A percentile compares a stretch with the other conserved stretches of the same genome.
phyloP scores from a whole-genome alignment of 2,113 vertebrate genomes.

The Cephalopterus ornatus region DNA sequence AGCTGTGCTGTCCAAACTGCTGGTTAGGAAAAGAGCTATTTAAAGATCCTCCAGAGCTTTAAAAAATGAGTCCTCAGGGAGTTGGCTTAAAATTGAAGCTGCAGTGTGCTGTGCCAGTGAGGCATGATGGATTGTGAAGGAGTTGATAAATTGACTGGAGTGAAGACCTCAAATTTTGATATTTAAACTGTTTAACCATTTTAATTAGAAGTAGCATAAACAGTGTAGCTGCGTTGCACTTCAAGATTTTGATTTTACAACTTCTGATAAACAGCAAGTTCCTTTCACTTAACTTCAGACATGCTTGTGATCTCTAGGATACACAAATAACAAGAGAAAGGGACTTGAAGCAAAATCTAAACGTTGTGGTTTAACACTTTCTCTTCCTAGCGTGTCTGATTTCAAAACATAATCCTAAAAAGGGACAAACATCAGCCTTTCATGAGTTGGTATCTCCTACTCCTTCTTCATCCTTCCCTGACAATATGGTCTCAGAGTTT shows the following conservation, averaged over 20 bases:
- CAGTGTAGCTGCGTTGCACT: neutral
- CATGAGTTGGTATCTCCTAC: neutral
- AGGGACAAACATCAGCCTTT: neutral
- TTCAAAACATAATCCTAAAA: neutral
- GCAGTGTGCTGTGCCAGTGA: neutral
- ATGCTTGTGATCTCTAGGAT: neutral
- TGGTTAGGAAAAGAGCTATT: conserved; percentile 14
- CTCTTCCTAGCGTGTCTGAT: neutral
- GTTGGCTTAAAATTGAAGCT: neutral
- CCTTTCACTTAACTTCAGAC: neutral
- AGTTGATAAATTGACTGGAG: neutral
- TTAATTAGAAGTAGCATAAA: neutral
- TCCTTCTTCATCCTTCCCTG: neutral
- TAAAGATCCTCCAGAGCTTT: conserved; percentile 23
- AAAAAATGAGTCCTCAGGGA: neutral
- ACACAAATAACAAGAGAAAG: neutral
- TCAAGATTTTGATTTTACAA: neutral
- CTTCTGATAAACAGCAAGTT: neutral
- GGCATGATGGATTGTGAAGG: neutral
- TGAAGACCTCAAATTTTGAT: neutral
- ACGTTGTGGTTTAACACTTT: neutral
- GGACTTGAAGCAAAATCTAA: neutral
- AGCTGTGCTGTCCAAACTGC: neutral
- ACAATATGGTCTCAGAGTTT: neutral
- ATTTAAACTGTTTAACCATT: conserved; percentile 10